These are phyloP conservation scores for Sceloporus tristichus DNA, from an alignment of 2,113 vertebrate species.

Conservation along the genomic window DNA sequence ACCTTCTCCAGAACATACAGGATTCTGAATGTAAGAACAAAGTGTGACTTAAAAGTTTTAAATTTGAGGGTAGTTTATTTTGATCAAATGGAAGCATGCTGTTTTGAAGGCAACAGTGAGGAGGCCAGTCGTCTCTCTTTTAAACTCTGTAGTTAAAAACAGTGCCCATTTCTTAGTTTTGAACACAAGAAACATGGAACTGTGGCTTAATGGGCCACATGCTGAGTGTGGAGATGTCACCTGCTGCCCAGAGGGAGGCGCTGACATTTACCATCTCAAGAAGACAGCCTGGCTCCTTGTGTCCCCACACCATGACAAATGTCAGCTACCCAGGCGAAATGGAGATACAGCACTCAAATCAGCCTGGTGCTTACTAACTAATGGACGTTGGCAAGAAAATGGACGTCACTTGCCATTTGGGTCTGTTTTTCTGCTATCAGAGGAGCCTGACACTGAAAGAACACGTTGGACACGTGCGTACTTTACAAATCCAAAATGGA, in stretches of 20 bases:
- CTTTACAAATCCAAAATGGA: not conserved
- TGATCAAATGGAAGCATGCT: too few species aligned
- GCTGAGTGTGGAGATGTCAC: not conserved
- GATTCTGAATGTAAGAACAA: too few species aligned
- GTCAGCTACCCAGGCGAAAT: rapidly evolving
- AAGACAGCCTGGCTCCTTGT: constrained; percentile 26
- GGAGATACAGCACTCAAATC: constrained; percentile 6
- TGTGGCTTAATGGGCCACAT: not conserved
- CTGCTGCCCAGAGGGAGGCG: not conserved
- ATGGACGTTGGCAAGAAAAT: rapidly evolving
- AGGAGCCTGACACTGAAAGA: not conserved
- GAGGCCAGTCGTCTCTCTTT: not conserved
- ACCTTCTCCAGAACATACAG: too few species aligned
- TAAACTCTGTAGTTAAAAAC: not conserved
- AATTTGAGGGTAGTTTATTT: too few species aligned
- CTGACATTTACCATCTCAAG: constrained; percentile 28
- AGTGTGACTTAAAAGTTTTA: too few species aligned
- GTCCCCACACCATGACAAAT: not conserved
- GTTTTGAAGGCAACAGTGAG: not conserved
- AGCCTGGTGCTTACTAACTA: constrained; percentile 15
- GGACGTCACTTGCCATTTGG: constrained; percentile 31
- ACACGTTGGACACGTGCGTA: not conserved
- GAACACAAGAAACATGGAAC: constrained; percentile 23
- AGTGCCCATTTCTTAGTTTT: not conserved
- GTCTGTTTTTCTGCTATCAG: constrained; percentile 21